Base-by-base conservation (phyloP, 2,888 invertebrate genomes). In the Onthophagus sagittarius region DNA sequence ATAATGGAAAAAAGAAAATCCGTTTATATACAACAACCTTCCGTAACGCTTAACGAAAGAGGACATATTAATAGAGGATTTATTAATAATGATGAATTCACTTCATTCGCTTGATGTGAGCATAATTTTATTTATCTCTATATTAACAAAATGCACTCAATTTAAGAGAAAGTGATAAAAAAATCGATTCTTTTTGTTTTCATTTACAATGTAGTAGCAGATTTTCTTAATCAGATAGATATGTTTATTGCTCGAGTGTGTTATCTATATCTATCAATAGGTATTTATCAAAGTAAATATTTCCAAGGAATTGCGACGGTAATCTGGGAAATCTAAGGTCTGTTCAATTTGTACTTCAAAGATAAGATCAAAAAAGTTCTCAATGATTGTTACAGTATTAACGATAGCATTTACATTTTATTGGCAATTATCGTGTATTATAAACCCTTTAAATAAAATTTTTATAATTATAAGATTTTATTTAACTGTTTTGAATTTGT, bases 21-120 rank as follows among this genome's bases (percentile, higher is more conserved):
- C 9, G 67, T 67, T 67, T 67, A 31, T 23, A 67, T n/a, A 63
- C 72, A 32, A 69, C 33, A 15, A 32, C 70, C 15, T 67, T 23
- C 23, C n/a, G 23, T 23, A 23, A 23, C 23, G 23, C 23, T 23
- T 23, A 23, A 23, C 1, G 23, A 23, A 4, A 7, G 23, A 13
- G 72, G 72, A 2, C 72, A 70, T 2, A 15, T 14, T 9, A 73
- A 73, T 64, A 15, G 62, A 32, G 72, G 64, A n/a, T 73, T 15
- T 70, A 13, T 9, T 0, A 39, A n/a, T n/a, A n/a, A 63, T 63
- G 72, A 73, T 63, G 67, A 67, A 23, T 23, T 32, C 11, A 11
- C 39, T 4, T 53, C 39, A 4, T 53, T 53, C 39, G 39, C 39
- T 53, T 53, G 11, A 53, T 33, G 33, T 33, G 33, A 5, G 7